A percentile compares a stretch with the other conserved stretches of the same genome.
Evolutionary conservation across 2,113 vertebrate species (phyloP).

Genomic region (human): GRCh38 chr5:77492001-77492500

Average conservation of each 20-base stretch:
- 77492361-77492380: neutral
- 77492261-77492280: neutral
- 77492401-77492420: neutral
- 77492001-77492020: no score
- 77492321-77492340: neutral
- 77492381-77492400: neutral
- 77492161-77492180: conserved; percentile 88
- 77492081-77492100: accelerated
- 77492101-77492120: neutral
- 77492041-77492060: neutral
- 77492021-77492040: no score
- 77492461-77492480: neutral
- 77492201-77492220: conserved; percentile 97
- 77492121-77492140: accelerated
- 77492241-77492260: neutral
- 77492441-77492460: neutral
- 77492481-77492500: accelerated
- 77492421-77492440: neutral
- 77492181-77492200: conserved; percentile 91
- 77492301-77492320: neutral
- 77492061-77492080: neutral
- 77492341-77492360: neutral
- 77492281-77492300: neutral
- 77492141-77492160: neutral
- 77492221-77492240: neutral